Base-by-base conservation (phyloP, 1,140 invertebrate species). In the Arion vulgaris region DNA sequence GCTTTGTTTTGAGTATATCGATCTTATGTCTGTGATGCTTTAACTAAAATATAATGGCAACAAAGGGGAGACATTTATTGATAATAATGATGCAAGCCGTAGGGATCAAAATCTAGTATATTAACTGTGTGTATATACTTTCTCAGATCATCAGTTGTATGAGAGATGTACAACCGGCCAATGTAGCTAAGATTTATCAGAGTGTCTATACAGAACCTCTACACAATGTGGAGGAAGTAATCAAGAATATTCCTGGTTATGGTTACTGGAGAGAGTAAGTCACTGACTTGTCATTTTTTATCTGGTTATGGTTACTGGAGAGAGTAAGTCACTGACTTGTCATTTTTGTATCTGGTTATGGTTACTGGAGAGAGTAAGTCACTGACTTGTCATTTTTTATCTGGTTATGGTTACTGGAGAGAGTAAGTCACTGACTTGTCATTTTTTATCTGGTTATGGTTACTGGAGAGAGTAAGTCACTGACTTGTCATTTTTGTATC, bases 191-290 rank as follows among this genome's bases (percentile, higher is more conserved):
- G 28, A n/a, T 80, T 0, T 80, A 80, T 32, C 36, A 71, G 23
- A n/a, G 71, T 38, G 51, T 80, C 19, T 80, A 49, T 36, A 32
- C 23, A 23, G 68, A 69, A 23, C 39, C 62, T 1, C 17, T 69
- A 0, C 0, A 49, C 0, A 71, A 80, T 71, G 66, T 71, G 26
- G 78, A 80, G 51, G 78, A 80, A n/a, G 26, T 80, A 7, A 45
- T 80, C 62, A 69, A 80, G 26, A 32, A 80, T 23, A 69, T 80
- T 32, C 78, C 78, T 45, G 78, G 78, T 4, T 80, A 69, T 71
- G 78, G 78, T 38, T 69, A 19, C 78, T 80, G 78, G 78, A 45
- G 57, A 71, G 68, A 80, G 78, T 80, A 51, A 71, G 78, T 71
- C 23, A 17, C 13, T n/a, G 36, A n/a, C n/a, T n/a, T n/a, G n/a